Evolutionary conservation across 2,797 vertebrate genomes (phyloP).

Genomic region (Gymnopithys bicolor): DNA sequence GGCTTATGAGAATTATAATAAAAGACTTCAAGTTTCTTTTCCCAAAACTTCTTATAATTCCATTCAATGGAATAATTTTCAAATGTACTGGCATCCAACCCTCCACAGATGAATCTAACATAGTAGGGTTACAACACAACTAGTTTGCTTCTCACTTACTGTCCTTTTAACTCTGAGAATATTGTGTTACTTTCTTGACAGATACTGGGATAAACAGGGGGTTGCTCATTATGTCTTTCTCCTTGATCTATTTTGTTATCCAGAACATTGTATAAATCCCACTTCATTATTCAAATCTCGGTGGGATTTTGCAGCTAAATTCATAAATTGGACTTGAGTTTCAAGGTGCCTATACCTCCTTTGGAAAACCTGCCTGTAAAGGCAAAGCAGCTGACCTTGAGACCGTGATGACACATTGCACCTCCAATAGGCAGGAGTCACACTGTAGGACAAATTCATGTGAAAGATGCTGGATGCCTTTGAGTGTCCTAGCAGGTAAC

Average conservation of each 20-base stretch:
- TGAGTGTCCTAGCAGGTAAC: neutral
- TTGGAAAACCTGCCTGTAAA: neutral
- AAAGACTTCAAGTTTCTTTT: neutral
- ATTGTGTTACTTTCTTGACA: neutral
- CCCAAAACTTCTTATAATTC: neutral
- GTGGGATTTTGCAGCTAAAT: neutral
- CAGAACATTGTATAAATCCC: neutral
- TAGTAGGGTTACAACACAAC: neutral
- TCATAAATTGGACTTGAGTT: neutral
- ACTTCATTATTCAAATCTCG: neutral
- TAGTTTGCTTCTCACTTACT: neutral
- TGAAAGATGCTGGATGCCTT: neutral
- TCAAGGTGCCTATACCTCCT: neutral
- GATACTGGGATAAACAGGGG: neutral
- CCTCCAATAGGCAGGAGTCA: neutral
- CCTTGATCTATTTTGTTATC: neutral
- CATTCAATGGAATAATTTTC: neutral
- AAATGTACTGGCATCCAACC: neutral
- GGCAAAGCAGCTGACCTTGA: neutral
- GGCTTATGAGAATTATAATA: neutral
- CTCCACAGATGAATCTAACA: neutral
- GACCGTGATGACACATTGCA: neutral
- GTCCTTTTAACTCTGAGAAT: neutral
- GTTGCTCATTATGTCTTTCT: neutral
- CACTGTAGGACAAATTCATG: neutral